Conservation (phyloP, 2,113 vertebrate species). For the Tragulus kanchil region DNA sequence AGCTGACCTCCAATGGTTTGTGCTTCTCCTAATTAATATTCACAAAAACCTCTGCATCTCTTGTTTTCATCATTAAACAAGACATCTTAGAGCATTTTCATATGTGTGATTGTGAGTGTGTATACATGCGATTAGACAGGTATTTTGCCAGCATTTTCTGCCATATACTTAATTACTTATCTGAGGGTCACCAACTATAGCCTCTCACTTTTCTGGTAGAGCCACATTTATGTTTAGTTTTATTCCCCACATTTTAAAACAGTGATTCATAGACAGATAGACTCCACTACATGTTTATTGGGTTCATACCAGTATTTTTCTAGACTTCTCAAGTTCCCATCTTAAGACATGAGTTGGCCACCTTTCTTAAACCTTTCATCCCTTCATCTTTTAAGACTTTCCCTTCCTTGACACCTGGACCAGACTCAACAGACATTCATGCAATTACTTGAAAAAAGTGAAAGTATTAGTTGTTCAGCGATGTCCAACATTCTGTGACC, state of each 20-base stretch:
- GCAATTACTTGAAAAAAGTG: constrained; percentile 78
- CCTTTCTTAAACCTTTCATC: background rate
- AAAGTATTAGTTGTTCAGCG: background rate
- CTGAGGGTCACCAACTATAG: background rate
- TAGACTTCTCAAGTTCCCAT: background rate
- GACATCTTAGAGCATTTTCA: background rate
- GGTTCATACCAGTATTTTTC: constrained; percentile 22
- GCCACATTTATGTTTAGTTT: background rate
- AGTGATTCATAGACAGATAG: background rate
- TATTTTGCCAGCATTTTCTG: background rate
- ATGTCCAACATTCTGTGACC: background rate
- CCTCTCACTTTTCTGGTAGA: background rate
- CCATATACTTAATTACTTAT: background rate
- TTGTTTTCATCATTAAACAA: background rate
- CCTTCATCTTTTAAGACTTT: constrained; percentile 56
- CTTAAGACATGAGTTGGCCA: background rate
- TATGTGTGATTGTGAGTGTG: background rate
- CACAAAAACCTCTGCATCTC: constrained; percentile 3
- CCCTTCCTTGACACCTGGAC: constrained; percentile 67
- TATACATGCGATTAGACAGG: background rate
- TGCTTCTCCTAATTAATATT: background rate
- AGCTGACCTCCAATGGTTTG: background rate
- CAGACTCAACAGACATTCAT: constrained; percentile 85
- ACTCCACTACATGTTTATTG: too few species aligned
- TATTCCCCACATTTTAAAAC: background rate